Base-by-base conservation (phyloP, 2,888 invertebrate genomes). In the Stomorhina lunata region DNA sequence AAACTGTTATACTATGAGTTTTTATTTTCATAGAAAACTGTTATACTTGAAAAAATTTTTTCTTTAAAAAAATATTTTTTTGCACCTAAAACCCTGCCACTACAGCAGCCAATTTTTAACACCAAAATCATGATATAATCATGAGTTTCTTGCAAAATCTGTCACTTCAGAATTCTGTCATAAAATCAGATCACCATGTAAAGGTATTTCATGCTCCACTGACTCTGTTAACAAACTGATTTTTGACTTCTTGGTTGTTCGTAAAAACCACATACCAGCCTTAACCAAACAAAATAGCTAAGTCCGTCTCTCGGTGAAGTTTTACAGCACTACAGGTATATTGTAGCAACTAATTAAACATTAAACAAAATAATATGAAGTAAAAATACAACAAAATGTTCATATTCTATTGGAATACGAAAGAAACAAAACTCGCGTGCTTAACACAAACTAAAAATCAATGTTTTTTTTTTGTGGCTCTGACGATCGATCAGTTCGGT, bases 361-460 rank as follows among this genome's bases (percentile, higher is more conserved):
- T 71, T 66, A 65, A 66, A 48, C 27, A 73, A 69, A 79, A 75
- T 20, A 17, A 25, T 7, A 9, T 17, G 32, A 10, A 17, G 27
- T 22, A 53, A 45, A 25, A 17, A 63, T 45, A 45, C 9, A 22
- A n/a, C 9, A 65, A 40, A 48, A 57, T n/a, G n/a, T n/a, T n/a
- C n/a, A n/a, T n/a, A n/a, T n/a, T n/a, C 22, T 65, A 29, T 27
- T 27, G 4, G 53, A 29, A 53, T 37, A 12, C 32, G 15, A 40
- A 37, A 37, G 29, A 73, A 80, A 72, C 10, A 68, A 80, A 80
- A 66, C 55, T 83, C 80, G 80, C 77, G 73, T 81, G 77, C 81
- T 81, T 15, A 69, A 71, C 65, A 75, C 34, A 73, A 82, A 82
- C 75, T 63, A 75, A n/a, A n/a, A 82, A 79, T 55, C 40, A 59